These are phyloP conservation scores for Hipposideros larvatus DNA, from an alignment of 2,797 vertebrate genomes.

Conservation along the genomic window DNA sequence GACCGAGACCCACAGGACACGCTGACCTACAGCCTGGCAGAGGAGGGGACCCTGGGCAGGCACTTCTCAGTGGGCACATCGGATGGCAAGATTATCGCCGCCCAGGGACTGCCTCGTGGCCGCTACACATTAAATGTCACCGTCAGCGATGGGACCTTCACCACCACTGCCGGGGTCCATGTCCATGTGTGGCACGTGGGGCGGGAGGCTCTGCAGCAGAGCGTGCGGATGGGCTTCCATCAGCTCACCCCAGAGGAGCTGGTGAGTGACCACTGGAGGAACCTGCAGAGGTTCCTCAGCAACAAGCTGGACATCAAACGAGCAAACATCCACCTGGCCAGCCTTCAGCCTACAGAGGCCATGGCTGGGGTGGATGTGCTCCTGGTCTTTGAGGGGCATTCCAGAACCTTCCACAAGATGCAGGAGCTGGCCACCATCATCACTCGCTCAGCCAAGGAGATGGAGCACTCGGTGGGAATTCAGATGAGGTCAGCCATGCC, in stretches of 20 bases:
- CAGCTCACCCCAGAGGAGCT: constrained; percentile 95
- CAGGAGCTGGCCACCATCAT: constrained; percentile 89
- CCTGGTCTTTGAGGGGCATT: constrained; percentile 90
- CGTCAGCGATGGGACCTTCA: constrained; percentile 95
- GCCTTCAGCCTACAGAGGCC: constrained; percentile 92
- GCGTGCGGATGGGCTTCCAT: constrained; percentile 91
- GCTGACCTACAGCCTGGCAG: constrained; percentile 91
- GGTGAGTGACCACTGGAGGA: constrained; percentile 95
- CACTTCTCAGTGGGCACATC: constrained; percentile 92
- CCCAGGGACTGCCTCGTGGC: constrained; percentile 90
- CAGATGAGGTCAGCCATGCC: constrained; percentile 91
- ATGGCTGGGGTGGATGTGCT: constrained; percentile 91
- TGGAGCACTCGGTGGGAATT: constrained; percentile 92
- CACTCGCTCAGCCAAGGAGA: constrained; percentile 87
- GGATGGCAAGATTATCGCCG: constrained; percentile 94
- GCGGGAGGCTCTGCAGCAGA: constrained; percentile 90
- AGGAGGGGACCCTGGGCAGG: constrained; percentile 81
- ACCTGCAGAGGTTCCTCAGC: constrained; percentile 93
- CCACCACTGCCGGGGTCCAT: constrained; percentile 88
- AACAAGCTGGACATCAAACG: constrained; percentile 88
- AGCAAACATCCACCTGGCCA: constrained; percentile 94
- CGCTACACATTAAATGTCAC: constrained; percentile 94
- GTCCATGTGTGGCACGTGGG: constrained; percentile 93
- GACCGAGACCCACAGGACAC: constrained; percentile 96
- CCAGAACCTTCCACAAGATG: constrained; percentile 78